Evolutionary conservation across 1,140 invertebrate genomes (phyloP), one percentile per base, ranked within the genome.

Genomic region (Sitobion miscanthi): DNA sequence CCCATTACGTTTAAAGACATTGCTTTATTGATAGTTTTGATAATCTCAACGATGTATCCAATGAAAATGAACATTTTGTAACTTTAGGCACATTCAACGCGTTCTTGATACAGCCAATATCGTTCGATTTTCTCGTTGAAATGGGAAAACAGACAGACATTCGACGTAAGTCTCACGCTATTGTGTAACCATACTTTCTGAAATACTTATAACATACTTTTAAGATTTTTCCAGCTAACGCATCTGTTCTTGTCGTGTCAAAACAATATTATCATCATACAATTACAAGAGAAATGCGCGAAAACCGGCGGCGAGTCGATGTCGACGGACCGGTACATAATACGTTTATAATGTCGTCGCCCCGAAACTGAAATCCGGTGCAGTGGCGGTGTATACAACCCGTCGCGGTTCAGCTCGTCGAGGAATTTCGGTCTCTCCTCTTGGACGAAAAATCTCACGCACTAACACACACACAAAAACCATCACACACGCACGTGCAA

Each of bases 291-390:
- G 62, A 77, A 35, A 77, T 77, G 30, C 14, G n/a, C 30, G 30
- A 77, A 77, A 77, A 77, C 3, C n/a, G 62, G 57, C 4, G 62
- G 4, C n/a, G 14, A 35, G 62, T 69, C 30, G 14, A 69, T 69
- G 11, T 14, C 30, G 62, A 77, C n/a, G 62, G n/a, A n/a, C 14
- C 62, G 62, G 62, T n/a, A 77, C 62, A n/a, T 77, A n/a, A 77
- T 77, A 77, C 62, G 62, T 77, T 77, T 77, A 77, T 77, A 77
- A 45, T 47, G 85, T 86, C 85, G 85, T 86, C 85, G 45, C 38
- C 42, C 42, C 85, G 85, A 23, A 35, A 83, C 38, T 25, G 42
- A 86, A 30, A 86, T 86, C 85, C n/a, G 30, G 62, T 77, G 30
- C 30, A 77, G 62, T 77, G n/a, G 30, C 62, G 62, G 62, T 77